Base-by-base conservation (phyloP, 2,113 vertebrate genomes). In the Erythrocercus mccallii region DNA sequence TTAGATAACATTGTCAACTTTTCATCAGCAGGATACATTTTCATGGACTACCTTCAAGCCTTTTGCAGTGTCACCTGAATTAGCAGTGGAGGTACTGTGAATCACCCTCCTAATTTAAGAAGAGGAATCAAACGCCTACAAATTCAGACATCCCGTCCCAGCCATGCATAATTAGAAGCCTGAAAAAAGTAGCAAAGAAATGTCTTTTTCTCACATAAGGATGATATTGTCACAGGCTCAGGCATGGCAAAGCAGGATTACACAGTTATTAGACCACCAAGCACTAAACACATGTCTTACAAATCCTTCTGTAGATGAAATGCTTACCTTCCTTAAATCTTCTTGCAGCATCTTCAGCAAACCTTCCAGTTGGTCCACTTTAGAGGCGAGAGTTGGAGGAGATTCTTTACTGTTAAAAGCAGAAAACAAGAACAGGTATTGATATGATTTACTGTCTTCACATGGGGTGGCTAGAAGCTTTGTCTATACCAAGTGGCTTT, bases 341-440 rank as follows among this genome's bases (percentile, higher is more conserved):
- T 99, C 99, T 66, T 99, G 99, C n/a, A 99, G 97, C 81, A 98
- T 97, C 96, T 99, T 99, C 94, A 99, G 98, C 98, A 99, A 99
- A 31, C 98, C 98, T 97, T 99, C 99, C 95, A 99, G 95, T 73
- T 99, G 99, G 97, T 98, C 98, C 94, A 99, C 98, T 96, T 99
- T 99, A 57, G 98, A 98, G 96, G 99, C 97, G 18, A 99, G 98
- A 84, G 98, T 98, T 72, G 98, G 98, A 54, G 99, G 99, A 84
- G 97, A 98, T 79, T 99, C 99, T 94, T 99, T 99, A 97, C 97
- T 98, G 96, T 93, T 87, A 60, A 81, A 96, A 96, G 81, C n/a
- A 87, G 92, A 40, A 90, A 81, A 97, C 54, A 93, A 80, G 79
- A 61, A 51, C 0, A 86, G 24, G 35, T 7, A 35, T 68, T 70